Conservation (phyloP, 2,113 vertebrate species). For the Spea multiplicata region DNA sequence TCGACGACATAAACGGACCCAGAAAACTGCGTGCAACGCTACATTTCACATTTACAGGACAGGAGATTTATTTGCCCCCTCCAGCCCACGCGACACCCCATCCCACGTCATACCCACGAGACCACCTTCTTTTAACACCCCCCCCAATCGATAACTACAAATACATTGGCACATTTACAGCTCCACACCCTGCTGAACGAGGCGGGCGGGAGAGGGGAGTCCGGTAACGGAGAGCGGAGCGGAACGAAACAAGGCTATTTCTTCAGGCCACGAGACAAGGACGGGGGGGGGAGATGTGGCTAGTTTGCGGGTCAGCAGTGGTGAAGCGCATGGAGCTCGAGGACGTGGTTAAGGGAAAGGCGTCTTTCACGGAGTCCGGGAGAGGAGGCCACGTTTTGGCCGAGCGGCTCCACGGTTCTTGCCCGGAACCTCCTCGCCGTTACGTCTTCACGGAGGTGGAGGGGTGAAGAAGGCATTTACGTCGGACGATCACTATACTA, state of each 20-base stretch:
- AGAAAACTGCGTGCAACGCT: constrained; percentile 43
- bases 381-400: constrained; percentile 25
- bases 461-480: not conserved
- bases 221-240: constrained; percentile 25
- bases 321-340: constrained; percentile 12
- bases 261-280: constrained; percentile 40
- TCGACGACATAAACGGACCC: constrained; percentile 2
- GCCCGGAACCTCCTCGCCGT: not conserved
- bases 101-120: constrained; percentile 45
- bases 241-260: constrained; percentile 30
- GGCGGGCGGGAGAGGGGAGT: constrained; percentile 8
- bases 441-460: not conserved
- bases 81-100: constrained; percentile 20
- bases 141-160: constrained; percentile 26
- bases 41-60: constrained; percentile 44
- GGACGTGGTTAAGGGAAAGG: constrained; percentile 12
- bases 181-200: constrained; percentile 13
- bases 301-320: constrained; percentile 31
- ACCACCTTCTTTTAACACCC: constrained; percentile 1
- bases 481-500: not conserved
- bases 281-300: constrained; percentile 8
- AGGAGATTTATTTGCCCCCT: constrained; percentile 35
- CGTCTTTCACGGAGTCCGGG: constrained; percentile 1
- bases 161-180: constrained; percentile 41
- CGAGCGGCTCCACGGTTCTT: constrained; percentile 22